phyloP scores from a whole-genome alignment of 1,140 invertebrate genomes.

The Trissolcus basalis region DNA sequence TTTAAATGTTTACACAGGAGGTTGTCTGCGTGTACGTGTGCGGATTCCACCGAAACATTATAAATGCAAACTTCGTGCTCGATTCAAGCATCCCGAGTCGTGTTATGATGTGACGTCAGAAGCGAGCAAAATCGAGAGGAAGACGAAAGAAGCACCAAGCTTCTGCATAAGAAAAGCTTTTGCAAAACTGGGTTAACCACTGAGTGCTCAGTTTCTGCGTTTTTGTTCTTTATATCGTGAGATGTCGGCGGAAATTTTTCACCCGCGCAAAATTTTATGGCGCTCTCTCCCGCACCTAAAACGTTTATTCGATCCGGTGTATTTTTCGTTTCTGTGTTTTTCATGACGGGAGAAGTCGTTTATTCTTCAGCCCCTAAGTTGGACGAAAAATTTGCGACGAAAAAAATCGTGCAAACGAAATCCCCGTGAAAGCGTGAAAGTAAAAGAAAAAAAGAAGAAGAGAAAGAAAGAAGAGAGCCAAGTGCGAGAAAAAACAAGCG shows the following conservation, averaged over 20 bases:
- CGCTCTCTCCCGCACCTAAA: conserved; percentile 1
- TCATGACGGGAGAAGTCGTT: not conserved
- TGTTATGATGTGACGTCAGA: conserved; percentile 53
- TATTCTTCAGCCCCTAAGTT: no score
- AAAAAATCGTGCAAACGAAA: not conserved
- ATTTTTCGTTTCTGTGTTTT: conserved; percentile 3
- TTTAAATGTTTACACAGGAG: conserved; percentile 30
- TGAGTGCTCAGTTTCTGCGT: conserved; percentile 25
- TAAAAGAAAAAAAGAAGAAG: no score
- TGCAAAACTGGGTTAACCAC: conserved; percentile 47
- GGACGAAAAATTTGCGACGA: no score
- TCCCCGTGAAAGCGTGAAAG: not conserved
- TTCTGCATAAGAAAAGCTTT: conserved; percentile 39
- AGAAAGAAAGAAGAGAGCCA: not conserved
- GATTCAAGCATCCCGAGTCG: conserved; percentile 42
- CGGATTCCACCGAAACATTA: conserved; percentile 41
- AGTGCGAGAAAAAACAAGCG: not conserved
- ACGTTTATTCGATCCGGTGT: conserved; percentile 8
- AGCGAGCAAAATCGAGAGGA: conserved; percentile 41
- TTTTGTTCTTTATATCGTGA: conserved; percentile 18
- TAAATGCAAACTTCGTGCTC: conserved; percentile 55
- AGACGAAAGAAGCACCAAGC: conserved; percentile 33
- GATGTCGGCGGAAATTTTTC: conserved; percentile 1
- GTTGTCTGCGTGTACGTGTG: conserved; percentile 20
- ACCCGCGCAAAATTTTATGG: conserved; percentile 19